Conservation (phyloP, 2,888 invertebrate species). For the Cryptosula pallasiana region DNA sequence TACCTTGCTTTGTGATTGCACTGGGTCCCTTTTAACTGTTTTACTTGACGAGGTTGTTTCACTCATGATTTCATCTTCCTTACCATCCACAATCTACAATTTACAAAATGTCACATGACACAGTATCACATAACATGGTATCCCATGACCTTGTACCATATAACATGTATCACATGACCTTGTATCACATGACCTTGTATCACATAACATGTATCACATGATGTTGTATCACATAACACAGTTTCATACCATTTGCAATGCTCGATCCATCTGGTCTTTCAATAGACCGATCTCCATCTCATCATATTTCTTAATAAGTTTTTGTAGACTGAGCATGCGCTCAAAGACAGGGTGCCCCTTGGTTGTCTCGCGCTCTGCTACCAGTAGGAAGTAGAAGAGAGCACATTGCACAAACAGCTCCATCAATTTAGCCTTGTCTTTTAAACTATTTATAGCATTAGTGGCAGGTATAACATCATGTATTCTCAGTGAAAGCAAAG, state of each 20-base stretch:
- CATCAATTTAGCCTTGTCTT: neutral
- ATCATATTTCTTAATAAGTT: neutral
- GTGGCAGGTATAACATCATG: neutral
- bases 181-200: no score
- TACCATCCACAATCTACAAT: no score
- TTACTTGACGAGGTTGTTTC: no score
- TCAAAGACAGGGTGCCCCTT: slow-evolving; percentile 17
- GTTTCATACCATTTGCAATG: neutral
- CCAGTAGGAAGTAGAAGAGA: neutral
- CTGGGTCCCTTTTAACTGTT: no score
- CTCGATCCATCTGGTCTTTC: neutral
- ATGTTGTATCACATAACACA: no score
- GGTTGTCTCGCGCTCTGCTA: neutral
- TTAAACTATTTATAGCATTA: neutral
- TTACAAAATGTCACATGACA: no score
- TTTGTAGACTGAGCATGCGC: neutral
- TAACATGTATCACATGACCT: no score
- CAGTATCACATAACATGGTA: no score
- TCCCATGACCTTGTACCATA: no score
- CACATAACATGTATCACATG: no score
- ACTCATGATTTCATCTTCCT: no score
- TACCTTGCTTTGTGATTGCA: no score
- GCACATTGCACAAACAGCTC: neutral
- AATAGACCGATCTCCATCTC: neutral
- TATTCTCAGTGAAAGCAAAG: neutral